Percentiles rank a stretch among this genome's conserved stretches.
Conservation (phyloP, 1,140 invertebrate species). For the Acyrthosiphon pisum region DNA sequence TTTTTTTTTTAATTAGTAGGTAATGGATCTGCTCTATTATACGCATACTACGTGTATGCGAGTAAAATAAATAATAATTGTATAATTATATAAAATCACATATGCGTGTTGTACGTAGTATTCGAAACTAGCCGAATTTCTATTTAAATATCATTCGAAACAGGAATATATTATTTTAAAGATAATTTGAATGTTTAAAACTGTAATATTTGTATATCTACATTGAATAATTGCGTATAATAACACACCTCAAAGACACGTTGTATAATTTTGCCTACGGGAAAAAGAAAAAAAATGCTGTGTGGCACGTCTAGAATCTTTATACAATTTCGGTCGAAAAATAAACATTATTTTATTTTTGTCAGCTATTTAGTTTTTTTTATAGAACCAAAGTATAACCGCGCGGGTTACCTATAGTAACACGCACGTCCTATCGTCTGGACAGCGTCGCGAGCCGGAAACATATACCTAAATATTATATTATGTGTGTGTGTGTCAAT, state of each 20-base stretch:
- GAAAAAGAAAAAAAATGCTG: background rate
- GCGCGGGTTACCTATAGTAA: background rate
- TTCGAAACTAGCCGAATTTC: background rate
- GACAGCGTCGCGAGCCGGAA: background rate
- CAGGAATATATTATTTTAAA: background rate
- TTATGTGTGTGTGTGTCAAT: background rate
- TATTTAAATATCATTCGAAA: background rate
- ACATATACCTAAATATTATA: background rate
- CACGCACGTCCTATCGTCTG: background rate
- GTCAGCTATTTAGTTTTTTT: background rate
- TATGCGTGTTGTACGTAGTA: background rate
- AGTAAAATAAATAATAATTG: constrained; percentile 3
- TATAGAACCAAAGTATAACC: background rate
- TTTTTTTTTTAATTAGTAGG: background rate
- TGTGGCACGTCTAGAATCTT: background rate
- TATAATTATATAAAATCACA: constrained; percentile 2
- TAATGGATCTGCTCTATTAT: background rate
- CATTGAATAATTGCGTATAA: background rate
- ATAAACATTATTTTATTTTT: constrained; percentile 1
- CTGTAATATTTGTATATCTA: background rate
- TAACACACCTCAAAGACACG: background rate
- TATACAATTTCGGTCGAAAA: background rate
- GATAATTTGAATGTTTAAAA: background rate
- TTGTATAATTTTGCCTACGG: background rate
- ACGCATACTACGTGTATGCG: background rate